Percentiles rank a stretch among this genome's conserved stretches.
phyloP scores from a whole-genome alignment of 2,797 vertebrate genomes.

The Carcharodon carcharias region DNA sequence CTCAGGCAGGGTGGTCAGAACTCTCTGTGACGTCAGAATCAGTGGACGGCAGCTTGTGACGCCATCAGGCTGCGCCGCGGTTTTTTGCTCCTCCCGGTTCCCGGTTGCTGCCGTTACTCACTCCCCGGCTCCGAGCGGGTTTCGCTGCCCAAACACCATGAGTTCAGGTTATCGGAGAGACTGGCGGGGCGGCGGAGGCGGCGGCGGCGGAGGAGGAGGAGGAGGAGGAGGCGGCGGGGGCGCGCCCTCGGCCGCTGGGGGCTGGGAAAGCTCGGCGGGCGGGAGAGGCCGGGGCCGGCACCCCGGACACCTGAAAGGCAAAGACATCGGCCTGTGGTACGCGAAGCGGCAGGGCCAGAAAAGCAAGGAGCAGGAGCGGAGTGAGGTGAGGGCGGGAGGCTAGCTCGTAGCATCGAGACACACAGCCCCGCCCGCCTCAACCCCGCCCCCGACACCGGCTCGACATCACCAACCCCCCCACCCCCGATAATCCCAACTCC shows the following conservation, averaged over 20 bases:
- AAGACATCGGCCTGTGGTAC: conserved; percentile 93
- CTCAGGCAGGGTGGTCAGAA: not conserved
- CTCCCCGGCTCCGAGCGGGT: not conserved
- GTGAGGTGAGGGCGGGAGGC: conserved; percentile 59
- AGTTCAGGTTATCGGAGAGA: conserved; percentile 52
- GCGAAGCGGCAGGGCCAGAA: conserved; percentile 72
- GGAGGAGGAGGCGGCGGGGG: not conserved
- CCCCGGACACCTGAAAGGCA: conserved; percentile 80
- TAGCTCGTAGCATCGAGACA: no score
- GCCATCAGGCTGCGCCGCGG: not conserved
- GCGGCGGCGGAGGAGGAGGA: conserved; percentile 48
- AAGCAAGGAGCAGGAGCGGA: conserved; percentile 70
- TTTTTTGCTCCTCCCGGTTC: no score
- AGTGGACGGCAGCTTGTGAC: not conserved
- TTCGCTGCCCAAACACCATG: conserved; percentile 46
- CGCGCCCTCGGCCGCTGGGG: conserved; percentile 44
- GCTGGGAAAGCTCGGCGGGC: conserved; percentile 49
- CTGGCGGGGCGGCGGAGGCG: conserved; percentile 50
- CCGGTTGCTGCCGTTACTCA: not conserved
- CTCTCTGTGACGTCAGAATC: not conserved
- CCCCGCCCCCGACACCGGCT: conserved; percentile 47
- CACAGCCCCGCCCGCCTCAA: no score
- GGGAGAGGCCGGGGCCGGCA: conserved; percentile 68
- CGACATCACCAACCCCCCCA: not conserved
- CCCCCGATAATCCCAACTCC: no score